A percentile compares a stretch with the other conserved stretches of the same genome.
These are phyloP conservation scores for Cryptocheilus praepositus DNA, from an alignment of 2,888 invertebrate species.

Conservation along the genomic window DNA sequence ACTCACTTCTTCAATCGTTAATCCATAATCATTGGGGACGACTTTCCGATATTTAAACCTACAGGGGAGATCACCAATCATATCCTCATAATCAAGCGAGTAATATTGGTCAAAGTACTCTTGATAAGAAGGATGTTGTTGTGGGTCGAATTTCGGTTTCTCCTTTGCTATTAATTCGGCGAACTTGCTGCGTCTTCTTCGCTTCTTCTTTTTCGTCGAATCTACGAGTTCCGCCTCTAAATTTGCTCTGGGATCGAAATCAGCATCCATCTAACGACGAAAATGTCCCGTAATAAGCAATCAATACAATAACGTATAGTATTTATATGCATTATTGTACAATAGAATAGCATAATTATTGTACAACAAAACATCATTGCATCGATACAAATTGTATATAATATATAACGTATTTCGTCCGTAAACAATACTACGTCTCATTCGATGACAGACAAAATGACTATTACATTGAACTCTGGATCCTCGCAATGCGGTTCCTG, in stretches of 20 bases:
- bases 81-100: slow-evolving; percentile 95
- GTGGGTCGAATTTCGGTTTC: slow-evolving; percentile 91
- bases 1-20: slow-evolving; percentile 90
- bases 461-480: slow-evolving; percentile 84
- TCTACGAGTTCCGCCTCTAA: slow-evolving; percentile 78
- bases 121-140: slow-evolving; percentile 83
- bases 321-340: too few relatives aligned
- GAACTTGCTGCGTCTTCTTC: slow-evolving; percentile 84
- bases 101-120: slow-evolving; percentile 97
- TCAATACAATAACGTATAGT: too few relatives aligned
- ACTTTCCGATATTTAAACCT: slow-evolving; percentile 95
- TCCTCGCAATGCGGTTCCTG: slow-evolving; percentile 84
- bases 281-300: slow-evolving; percentile 6
- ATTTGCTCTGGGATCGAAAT: slow-evolving; percentile 80
- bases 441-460: not conserved
- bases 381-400: too few relatives aligned
- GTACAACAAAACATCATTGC: too few relatives aligned
- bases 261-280: slow-evolving; percentile 87
- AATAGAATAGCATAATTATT: too few relatives aligned
- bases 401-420: slow-evolving; percentile 1
- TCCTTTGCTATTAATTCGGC: slow-evolving; percentile 83
- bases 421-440: not conserved
- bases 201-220: slow-evolving; percentile 80
- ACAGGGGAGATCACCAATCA: slow-evolving; percentile 93
- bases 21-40: slow-evolving; percentile 92